Conservation (phyloP, 2,113 vertebrate genomes). For the Microcebus griseorufus region DNA sequence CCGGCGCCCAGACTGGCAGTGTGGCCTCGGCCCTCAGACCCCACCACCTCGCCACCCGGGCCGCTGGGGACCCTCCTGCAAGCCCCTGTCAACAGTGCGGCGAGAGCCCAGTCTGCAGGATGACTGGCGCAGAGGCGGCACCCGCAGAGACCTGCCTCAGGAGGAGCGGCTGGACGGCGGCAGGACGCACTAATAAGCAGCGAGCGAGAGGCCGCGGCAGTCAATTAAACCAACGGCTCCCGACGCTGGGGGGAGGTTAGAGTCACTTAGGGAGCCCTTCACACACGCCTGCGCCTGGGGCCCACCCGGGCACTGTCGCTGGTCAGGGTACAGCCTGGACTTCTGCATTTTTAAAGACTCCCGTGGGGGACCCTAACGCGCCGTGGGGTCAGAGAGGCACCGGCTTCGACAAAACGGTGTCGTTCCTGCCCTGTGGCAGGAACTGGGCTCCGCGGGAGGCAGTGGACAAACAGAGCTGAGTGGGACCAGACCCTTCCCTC, state of each 20-base stretch:
- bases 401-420: neutral
- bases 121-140: neutral
- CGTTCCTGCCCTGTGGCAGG: rapidly evolving
- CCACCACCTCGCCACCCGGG: neutral
- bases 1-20: neutral
- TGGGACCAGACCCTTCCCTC: neutral
- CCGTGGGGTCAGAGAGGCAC: too few relatives aligned
- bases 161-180: neutral
- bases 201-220: neutral
- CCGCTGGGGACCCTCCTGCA: neutral
- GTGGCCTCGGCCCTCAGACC: neutral
- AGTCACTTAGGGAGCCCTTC: neutral
- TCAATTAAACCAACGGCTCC: neutral
- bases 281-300: neutral
- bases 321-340: neutral
- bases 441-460: rapidly evolving
- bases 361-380: neutral
- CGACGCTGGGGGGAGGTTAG: neutral
- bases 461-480: neutral
- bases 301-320: neutral
- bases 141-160: neutral
- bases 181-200: neutral
- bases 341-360: neutral
- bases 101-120: neutral
- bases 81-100: neutral